These are phyloP conservation scores for Echinarachnius parma DNA, from an alignment of 53 echinoderm and acorn worm genomes.

Conservation along the genomic window DNA sequence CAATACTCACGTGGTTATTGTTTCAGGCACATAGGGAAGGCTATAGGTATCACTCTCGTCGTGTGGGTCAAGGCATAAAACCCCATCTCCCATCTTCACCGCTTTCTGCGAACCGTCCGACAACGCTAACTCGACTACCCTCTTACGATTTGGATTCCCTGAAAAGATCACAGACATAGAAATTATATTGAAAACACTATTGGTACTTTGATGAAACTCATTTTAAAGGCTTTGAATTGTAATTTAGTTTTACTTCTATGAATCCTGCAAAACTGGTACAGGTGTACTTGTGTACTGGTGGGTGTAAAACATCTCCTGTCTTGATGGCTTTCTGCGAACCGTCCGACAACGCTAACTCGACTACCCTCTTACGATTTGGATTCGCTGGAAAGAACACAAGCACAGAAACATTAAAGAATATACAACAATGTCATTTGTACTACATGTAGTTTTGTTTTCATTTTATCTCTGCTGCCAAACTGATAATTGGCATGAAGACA, in stretches of 20 bases:
- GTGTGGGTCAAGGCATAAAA: conserved; percentile 65
- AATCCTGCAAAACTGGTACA: no score
- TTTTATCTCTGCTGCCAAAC: no score
- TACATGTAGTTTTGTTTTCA: no score
- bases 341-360: conserved; percentile 52
- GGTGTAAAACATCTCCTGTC: conserved; percentile 63
- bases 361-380: conserved; percentile 63
- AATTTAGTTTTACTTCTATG: no score
- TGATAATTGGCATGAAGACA: no score
- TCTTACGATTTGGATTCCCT: conserved; percentile 73
- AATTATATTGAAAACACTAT: not conserved
- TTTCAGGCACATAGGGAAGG: conserved; percentile 88
- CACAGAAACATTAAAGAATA: not conserved
- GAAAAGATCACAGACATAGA: not conserved
- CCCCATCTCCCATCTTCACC: conserved; percentile 58
- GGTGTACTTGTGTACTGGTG: no score
- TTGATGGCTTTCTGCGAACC: conserved; percentile 49
- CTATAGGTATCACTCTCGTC: conserved; percentile 83
- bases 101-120: conserved; percentile 48
- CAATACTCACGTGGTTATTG: conserved; percentile 71
- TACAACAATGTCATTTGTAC: no score
- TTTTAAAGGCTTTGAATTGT: no score
- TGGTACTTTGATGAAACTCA: no score
- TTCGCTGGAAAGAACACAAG: conserved; percentile 56
- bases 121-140: conserved; percentile 58